Percentiles rank a stretch among this genome's conserved stretches.
Evolutionary conservation across 2,888 invertebrate species (phyloP).

Genomic region (Anagyrus pseudococci): DNA sequence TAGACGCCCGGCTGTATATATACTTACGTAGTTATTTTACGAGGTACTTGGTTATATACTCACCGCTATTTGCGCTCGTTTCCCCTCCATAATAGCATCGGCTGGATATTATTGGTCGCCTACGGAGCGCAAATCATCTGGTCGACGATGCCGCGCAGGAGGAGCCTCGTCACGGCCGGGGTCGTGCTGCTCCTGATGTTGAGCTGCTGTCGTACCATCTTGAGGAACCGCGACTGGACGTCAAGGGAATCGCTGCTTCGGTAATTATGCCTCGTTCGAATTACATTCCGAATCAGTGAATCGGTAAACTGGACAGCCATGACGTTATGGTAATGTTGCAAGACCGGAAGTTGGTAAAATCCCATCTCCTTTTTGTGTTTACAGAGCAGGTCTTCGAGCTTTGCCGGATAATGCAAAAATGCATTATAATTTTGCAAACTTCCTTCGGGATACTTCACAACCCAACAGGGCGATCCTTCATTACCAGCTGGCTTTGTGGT

Average conservation of each 20-base stretch:
- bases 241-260: constrained; percentile 78
- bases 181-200: constrained; percentile 68
- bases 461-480: constrained; percentile 77
- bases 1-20: no score
- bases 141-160: constrained; percentile 64
- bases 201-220: constrained; percentile 72
- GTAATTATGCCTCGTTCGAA: no score
- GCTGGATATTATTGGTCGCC: constrained; percentile 78
- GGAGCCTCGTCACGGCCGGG: constrained; percentile 64
- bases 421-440: constrained; percentile 90
- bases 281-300: no score
- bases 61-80: no score
- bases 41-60: no score
- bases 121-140: constrained; percentile 76
- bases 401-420: constrained; percentile 88
- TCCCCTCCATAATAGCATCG: constrained; percentile 71
- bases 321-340: no score
- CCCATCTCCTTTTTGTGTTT: constrained; percentile 53
- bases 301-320: no score
- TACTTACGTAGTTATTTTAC: no score
- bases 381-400: constrained; percentile 79
- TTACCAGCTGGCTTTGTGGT: constrained; percentile 82
- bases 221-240: constrained; percentile 79
- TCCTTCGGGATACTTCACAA: constrained; percentile 77
- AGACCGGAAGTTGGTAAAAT: no score